Evolutionary conservation across 2,797 vertebrate species (phyloP).

Genomic region (Strix occidentalis): DNA sequence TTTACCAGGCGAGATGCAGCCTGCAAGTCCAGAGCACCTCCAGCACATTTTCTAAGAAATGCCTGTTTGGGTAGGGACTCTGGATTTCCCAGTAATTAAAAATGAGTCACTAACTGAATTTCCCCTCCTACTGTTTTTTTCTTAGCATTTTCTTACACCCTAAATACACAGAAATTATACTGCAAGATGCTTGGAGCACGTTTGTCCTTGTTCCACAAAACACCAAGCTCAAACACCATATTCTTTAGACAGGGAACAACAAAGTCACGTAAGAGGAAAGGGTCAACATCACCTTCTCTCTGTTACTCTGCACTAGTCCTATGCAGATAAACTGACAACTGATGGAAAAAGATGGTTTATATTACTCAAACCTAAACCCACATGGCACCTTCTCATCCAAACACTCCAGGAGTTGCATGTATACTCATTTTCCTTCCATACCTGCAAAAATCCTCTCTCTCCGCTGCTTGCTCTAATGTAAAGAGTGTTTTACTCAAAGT

Average conservation of each 20-base stretch:
- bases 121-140: background rate
- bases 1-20: background rate
- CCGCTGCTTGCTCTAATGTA: accelerated
- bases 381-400: background rate
- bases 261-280: background rate
- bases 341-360: background rate
- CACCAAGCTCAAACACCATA: background rate
- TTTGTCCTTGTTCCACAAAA: background rate
- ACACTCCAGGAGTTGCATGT: background rate
- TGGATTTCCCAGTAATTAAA: conserved; percentile 32
- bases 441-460: background rate
- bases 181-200: accelerated
- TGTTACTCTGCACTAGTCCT: background rate
- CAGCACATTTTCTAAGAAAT: conserved; percentile 4
- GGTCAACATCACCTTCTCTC: background rate
- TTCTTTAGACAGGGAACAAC: background rate
- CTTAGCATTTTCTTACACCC: background rate
- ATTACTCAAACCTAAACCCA: background rate
- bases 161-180: background rate
- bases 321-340: background rate
- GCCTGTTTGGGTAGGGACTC: conserved; percentile 1
- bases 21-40: background rate
- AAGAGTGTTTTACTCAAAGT: background rate
- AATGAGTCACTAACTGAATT: conserved; percentile 26
- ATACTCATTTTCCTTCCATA: background rate